Conservation (phyloP, 2,113 vertebrate genomes). For the Morone saxatilis region DNA sequence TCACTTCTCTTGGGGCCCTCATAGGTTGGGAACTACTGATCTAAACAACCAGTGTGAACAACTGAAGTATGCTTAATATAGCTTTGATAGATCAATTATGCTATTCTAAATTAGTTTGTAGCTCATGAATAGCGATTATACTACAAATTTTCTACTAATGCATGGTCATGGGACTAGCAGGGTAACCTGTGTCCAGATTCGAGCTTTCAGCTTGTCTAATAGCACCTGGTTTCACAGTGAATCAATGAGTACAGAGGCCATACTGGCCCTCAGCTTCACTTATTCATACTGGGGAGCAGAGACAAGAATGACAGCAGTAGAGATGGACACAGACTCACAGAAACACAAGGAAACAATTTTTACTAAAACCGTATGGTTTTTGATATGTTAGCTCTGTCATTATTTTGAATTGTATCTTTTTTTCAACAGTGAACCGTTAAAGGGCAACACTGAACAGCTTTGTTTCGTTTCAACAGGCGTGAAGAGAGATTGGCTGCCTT, state of each 20-base stretch:
- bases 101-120: not conserved
- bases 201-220: slow-evolving; percentile 69
- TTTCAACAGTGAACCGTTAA: slow-evolving; percentile 5
- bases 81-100: not conserved
- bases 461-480: slow-evolving; percentile 22
- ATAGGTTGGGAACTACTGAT: slow-evolving; percentile 23
- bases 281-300: slow-evolving; percentile 65
- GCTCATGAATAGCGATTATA: slow-evolving; percentile 14
- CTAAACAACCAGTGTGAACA: not conserved
- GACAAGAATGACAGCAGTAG: slow-evolving; percentile 58
- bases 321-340: slow-evolving; percentile 34
- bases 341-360: slow-evolving; percentile 38
- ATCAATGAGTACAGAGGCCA: slow-evolving; percentile 73
- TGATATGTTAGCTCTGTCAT: slow-evolving; percentile 37
- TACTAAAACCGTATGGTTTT: slow-evolving; percentile 4
- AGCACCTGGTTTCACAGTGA: slow-evolving; percentile 89
- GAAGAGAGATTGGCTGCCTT: slow-evolving; percentile 12
- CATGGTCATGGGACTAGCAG: slow-evolving; percentile 5
- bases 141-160: not conserved
- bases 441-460: slow-evolving; percentile 33
- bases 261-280: slow-evolving; percentile 55
- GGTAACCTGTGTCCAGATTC: slow-evolving; percentile 51
- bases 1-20: not conserved
- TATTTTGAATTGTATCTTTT: not conserved
- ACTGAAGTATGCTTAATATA: not conserved